phyloP scores from a whole-genome alignment of 2,888 invertebrate genomes.

The Biston betularia region DNA sequence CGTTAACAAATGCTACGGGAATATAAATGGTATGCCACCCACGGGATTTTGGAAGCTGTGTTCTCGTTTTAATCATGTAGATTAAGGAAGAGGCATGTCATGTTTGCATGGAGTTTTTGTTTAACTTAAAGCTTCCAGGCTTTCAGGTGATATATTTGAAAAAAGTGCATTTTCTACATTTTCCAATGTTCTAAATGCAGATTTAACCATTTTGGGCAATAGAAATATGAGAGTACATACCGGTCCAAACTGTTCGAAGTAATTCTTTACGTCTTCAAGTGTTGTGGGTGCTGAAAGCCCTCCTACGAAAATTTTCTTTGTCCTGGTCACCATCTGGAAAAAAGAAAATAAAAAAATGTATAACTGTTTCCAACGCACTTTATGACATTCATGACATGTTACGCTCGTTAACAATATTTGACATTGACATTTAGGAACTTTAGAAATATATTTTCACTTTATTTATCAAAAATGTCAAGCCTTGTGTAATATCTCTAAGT shows the following conservation, averaged over 20 bases:
- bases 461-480: neutral
- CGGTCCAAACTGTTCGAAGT: slow-evolving; percentile 99
- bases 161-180: too few species aligned
- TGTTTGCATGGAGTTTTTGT: slow-evolving; percentile 18
- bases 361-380: neutral
- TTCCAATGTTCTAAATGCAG: neutral
- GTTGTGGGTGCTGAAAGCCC: slow-evolving; percentile 99
- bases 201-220: neutral
- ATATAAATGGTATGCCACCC: slow-evolving; percentile 32
- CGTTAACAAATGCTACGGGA: slow-evolving; percentile 34
- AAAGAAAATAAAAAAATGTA: slow-evolving; percentile 49
- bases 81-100: slow-evolving; percentile 20
- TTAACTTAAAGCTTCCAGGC: slow-evolving; percentile 1
- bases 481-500: too few species aligned
- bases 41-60: slow-evolving; percentile 37
- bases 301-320: slow-evolving; percentile 99
- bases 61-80: slow-evolving; percentile 43
- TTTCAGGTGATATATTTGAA: neutral
- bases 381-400: too few species aligned
- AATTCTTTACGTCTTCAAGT: slow-evolving; percentile 99
- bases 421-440: too few species aligned
- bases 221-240: slow-evolving; percentile 87
- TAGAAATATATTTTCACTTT: too few species aligned
- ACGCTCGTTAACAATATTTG: too few species aligned
- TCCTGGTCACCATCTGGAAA: slow-evolving; percentile 99